Evolutionary conservation across 2,888 invertebrate genomes (phyloP).

Genomic region (Sphaerophoria rueppellii): DNA sequence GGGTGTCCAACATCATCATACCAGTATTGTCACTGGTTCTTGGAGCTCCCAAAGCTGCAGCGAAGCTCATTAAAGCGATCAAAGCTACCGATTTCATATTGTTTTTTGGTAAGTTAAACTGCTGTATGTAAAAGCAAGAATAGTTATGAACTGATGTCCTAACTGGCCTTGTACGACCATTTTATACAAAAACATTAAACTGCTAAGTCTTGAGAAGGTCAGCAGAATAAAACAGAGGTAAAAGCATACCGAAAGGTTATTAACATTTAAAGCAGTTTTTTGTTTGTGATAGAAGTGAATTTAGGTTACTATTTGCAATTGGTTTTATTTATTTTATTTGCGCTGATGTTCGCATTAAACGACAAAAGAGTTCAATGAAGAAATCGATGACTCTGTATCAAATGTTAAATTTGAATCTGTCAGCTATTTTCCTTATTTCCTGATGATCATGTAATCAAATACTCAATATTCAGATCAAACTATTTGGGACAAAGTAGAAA

Average conservation of each 20-base stretch:
- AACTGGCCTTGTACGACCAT: constrained; percentile 55
- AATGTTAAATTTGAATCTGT: no score
- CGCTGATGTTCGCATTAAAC: constrained; percentile 38
- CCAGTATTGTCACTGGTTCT: constrained; percentile 43
- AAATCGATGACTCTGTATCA: constrained; percentile 34
- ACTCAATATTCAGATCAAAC: no score
- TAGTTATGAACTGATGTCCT: constrained; percentile 59
- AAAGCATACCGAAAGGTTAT: constrained; percentile 24
- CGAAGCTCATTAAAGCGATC: constrained; percentile 50
- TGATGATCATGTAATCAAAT: no score
- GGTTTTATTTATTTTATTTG: not conserved
- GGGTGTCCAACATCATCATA: constrained; percentile 35
- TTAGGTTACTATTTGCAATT: constrained; percentile 9
- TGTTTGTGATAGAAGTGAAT: not conserved
- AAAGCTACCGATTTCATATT: constrained; percentile 59
- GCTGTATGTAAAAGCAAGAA: constrained; percentile 8
- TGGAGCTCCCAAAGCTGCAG: constrained; percentile 30
- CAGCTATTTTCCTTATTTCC: no score
- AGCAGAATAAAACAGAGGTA: constrained; percentile 38
- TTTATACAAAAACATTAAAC: constrained; percentile 58
- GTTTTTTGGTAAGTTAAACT: not conserved
- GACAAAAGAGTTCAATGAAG: not conserved
- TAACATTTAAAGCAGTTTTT: not conserved
- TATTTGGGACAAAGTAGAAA: no score
- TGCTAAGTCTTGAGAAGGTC: constrained; percentile 48